Evolutionary conservation across 2,888 invertebrate species (phyloP).

Genomic region (Cremastinae sp.): DNA sequence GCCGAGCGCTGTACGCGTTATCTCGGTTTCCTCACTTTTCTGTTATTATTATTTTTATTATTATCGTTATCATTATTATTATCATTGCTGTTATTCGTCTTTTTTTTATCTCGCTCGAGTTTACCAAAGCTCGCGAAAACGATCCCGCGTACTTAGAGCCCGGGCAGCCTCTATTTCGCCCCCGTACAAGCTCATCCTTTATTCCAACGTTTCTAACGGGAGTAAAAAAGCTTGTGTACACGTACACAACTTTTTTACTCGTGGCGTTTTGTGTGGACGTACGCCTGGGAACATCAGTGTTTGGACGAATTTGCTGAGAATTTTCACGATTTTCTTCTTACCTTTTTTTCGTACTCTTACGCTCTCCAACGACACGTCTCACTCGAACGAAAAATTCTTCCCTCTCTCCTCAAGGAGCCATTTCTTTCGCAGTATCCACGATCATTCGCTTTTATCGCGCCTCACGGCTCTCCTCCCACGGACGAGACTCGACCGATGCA

Average conservation of each 20-base stretch:
- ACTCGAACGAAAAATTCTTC: slow-evolving; percentile 25
- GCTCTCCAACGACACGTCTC: slow-evolving; percentile 4
- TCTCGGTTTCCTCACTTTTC: slow-evolving; percentile 13
- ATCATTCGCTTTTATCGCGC: slow-evolving; percentile 55
- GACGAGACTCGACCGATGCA: slow-evolving; percentile 39
- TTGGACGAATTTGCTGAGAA: slow-evolving; percentile 43
- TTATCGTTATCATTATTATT: slow-evolving; percentile 29
- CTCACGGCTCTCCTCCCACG: slow-evolving; percentile 5
- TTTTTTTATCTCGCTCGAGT: slow-evolving; percentile 39
- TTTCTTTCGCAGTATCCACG: slow-evolving; percentile 43
- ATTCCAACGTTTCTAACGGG: slow-evolving; percentile 11
- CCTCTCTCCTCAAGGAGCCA: slow-evolving; percentile 27
- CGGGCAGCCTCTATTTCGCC: slow-evolving; percentile 8
- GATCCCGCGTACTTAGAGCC: slow-evolving; percentile 27
- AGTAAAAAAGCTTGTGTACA: neutral
- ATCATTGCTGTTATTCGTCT: slow-evolving; percentile 8
- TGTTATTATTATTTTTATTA: neutral
- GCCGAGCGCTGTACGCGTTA: slow-evolving; percentile 17
- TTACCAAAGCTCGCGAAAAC: slow-evolving; percentile 41
- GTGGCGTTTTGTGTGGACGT: neutral
- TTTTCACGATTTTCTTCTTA: slow-evolving; percentile 26
- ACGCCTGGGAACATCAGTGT: slow-evolving; percentile 19
- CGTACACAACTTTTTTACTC: slow-evolving; percentile 4
- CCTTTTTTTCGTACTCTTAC: neutral
- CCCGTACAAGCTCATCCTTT: slow-evolving; percentile 17